phyloP scores from a whole-genome alignment of 2,113 vertebrate species.

The Podocnemis expansa region DNA sequence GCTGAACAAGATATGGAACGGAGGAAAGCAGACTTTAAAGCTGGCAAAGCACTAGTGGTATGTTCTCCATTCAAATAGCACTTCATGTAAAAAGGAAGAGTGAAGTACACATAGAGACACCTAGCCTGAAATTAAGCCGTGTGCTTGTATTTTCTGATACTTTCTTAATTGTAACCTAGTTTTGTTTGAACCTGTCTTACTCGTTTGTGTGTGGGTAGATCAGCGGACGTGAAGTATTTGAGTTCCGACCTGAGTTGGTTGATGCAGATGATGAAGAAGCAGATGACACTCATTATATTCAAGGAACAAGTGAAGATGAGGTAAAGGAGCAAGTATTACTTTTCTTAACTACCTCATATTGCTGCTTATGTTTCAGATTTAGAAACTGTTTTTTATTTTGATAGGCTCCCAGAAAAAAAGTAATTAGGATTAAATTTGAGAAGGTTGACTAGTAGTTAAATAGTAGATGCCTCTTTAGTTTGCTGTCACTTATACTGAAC shows the following conservation, averaged over 20 bases:
- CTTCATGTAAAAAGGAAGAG: background rate
- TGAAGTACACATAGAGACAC: background rate
- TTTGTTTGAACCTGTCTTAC: background rate
- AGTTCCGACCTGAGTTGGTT: slow-evolving; percentile 94
- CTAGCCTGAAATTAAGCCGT: background rate
- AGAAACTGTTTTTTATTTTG: background rate
- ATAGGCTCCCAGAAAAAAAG: background rate
- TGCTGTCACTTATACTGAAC: background rate
- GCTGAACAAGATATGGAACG: slow-evolving; percentile 93
- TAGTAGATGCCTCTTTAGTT: background rate
- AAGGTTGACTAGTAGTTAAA: background rate
- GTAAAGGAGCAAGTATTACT: slow-evolving; percentile 49
- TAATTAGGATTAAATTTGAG: background rate
- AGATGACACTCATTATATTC: slow-evolving; percentile 85
- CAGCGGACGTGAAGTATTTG: slow-evolving; percentile 96
- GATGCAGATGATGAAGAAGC: slow-evolving; percentile 95
- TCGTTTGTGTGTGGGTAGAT: slow-evolving; percentile 77
- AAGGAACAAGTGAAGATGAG: slow-evolving; percentile 78
- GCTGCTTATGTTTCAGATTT: background rate
- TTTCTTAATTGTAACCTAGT: background rate
- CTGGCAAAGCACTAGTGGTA: slow-evolving; percentile 93
- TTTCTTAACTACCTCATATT: background rate
- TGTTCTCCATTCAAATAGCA: slow-evolving; percentile 14
- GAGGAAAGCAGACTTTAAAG: slow-evolving; percentile 97
- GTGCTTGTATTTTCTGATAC: background rate